Percentiles rank a stretch among this genome's conserved stretches.
These are phyloP conservation scores for Tenualosa ilisha DNA, from an alignment of 2,797 vertebrate genomes.

Conservation along the genomic window DNA sequence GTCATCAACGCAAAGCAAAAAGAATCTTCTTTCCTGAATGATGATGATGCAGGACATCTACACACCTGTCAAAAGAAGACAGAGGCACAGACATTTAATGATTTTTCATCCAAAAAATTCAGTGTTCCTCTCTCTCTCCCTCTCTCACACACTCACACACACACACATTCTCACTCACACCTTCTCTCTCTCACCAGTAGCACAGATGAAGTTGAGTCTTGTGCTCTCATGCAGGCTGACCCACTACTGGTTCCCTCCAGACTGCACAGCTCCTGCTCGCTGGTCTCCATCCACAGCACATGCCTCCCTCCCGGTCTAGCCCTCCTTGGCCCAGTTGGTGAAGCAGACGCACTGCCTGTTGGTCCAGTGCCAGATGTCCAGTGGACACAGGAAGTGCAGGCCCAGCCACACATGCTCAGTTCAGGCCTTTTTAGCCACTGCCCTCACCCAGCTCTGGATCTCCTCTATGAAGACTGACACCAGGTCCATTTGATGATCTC, in stretches of 20 bases:
- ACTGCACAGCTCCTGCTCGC: background rate
- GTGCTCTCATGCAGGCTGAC: background rate
- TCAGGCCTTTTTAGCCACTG: background rate
- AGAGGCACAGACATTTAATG: no score
- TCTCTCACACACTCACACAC: conserved; percentile 24
- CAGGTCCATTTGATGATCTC: no score
- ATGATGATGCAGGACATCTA: no score
- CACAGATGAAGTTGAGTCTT: conserved; percentile 8
- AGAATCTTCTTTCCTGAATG: no score
- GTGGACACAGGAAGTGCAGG: background rate
- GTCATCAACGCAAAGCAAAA: no score
- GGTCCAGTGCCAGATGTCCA: background rate
- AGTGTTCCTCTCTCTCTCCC: background rate
- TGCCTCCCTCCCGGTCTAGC: background rate
- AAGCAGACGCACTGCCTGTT: background rate
- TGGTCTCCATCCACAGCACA: background rate
- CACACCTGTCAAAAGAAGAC: no score
- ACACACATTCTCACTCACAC: background rate
- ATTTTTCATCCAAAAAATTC: background rate
- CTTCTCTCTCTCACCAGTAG: background rate
- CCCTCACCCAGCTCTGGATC: no score
- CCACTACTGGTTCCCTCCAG: background rate
- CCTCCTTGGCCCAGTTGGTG: background rate
- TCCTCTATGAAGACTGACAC: no score
- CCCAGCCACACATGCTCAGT: background rate